A percentile compares a stretch with the other conserved stretches of the same genome.
Evolutionary conservation across 2,888 invertebrate genomes (phyloP).

Genomic region (Silvanus unidentatus): DNA sequence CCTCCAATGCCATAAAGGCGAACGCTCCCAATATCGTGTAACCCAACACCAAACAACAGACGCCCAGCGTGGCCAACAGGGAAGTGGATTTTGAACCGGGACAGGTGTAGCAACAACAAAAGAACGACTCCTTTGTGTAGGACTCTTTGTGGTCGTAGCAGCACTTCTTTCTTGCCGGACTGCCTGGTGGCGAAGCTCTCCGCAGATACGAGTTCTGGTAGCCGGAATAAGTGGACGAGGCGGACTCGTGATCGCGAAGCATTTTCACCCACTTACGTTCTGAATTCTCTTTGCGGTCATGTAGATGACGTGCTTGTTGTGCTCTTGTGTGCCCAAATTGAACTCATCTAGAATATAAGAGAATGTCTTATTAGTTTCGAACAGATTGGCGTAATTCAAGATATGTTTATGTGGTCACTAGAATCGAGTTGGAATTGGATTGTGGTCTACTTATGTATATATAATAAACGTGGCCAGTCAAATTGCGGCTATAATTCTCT

Average conservation of each 20-base stretch:
- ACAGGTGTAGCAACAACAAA: constrained; percentile 56
- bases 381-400: no score
- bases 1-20: constrained; percentile 81
- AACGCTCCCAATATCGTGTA: constrained; percentile 91
- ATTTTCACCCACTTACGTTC: constrained; percentile 18
- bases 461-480: background rate
- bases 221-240: constrained; percentile 36
- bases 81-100: constrained; percentile 51
- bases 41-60: constrained; percentile 78
- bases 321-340: constrained; percentile 4
- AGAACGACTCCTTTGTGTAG: constrained; percentile 32
- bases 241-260: constrained; percentile 32
- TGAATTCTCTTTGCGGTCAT: background rate
- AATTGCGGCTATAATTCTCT: no score
- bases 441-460: background rate
- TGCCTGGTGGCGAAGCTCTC: constrained; percentile 40
- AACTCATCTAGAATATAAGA: no score
- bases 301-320: constrained; percentile 5
- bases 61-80: constrained; percentile 69
- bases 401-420: no score
- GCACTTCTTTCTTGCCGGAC: constrained; percentile 40
- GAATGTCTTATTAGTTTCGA: no score
- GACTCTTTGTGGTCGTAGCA: constrained; percentile 39
- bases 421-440: constrained; percentile 4
- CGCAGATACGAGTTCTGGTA: constrained; percentile 38